These are phyloP conservation scores for Venusia cambrica DNA, from an alignment of 2,888 invertebrate genomes.

Conservation along the genomic window DNA sequence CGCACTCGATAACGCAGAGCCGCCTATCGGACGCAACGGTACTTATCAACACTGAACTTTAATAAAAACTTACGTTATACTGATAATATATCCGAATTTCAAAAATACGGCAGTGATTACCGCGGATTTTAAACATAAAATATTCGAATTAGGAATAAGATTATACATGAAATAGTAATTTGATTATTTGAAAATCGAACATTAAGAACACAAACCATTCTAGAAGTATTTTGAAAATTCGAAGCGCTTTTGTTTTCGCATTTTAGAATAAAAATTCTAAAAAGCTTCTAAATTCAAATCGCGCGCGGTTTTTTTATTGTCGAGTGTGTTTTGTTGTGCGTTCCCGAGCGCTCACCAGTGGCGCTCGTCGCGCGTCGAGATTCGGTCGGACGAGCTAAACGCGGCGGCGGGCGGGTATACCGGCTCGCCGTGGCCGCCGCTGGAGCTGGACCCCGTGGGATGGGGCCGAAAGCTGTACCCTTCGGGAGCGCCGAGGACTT, in stretches of 20 bases:
- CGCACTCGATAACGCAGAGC: slow-evolving; percentile 75
- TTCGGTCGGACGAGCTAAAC: slow-evolving; percentile 89
- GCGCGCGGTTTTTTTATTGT: slow-evolving; percentile 44
- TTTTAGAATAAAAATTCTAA: not conserved
- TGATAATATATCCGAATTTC: not conserved
- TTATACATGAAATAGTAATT: too few species aligned
- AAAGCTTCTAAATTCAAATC: slow-evolving; percentile 21
- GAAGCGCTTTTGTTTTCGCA: too few species aligned
- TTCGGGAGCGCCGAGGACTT: slow-evolving; percentile 84
- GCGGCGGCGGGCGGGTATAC: slow-evolving; percentile 87
- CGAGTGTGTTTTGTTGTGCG: slow-evolving; percentile 58
- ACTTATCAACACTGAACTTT: slow-evolving; percentile 28
- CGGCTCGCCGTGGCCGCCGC: slow-evolving; percentile 90
- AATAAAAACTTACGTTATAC: too few species aligned
- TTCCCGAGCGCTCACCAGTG: slow-evolving; percentile 60
- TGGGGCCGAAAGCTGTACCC: slow-evolving; percentile 92
- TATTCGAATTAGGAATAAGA: too few species aligned
- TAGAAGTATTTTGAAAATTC: not conserved
- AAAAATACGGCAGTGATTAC: too few species aligned
- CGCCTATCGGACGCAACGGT: slow-evolving; percentile 58
- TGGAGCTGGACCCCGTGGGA: slow-evolving; percentile 87
- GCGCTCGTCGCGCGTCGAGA: slow-evolving; percentile 75
- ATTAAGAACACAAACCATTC: slow-evolving; percentile 1
- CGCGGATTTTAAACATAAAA: too few species aligned
- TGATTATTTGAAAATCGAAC: too few species aligned